Percentiles rank a stretch among this genome's conserved stretches.
Conservation (phyloP, 2,113 vertebrate genomes). For the Salvelinus fontinalis region DNA sequence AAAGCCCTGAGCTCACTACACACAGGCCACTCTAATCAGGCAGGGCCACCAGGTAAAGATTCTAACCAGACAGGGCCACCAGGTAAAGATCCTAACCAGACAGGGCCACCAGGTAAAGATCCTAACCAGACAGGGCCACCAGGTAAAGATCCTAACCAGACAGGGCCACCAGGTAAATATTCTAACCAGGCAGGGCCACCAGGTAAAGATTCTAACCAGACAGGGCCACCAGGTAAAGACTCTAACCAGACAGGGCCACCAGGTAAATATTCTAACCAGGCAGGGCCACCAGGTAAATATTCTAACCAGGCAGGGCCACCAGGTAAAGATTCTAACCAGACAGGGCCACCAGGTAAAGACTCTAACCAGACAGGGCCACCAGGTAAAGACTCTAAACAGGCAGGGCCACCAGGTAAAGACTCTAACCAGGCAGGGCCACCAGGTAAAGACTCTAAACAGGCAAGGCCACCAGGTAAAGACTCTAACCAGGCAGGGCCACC, state of each 20-base stretch:
- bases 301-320: slow-evolving; percentile 18
- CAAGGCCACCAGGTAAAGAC: no score
- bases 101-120: slow-evolving; percentile 17
- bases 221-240: slow-evolving; percentile 18
- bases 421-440: no score
- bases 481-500: no score
- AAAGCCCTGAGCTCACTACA: slow-evolving; percentile 74
- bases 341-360: no score
- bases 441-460: no score
- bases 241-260: not conserved
- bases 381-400: no score
- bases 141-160: slow-evolving; percentile 4
- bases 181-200: not conserved
- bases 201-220: slow-evolving; percentile 3
- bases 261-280: slow-evolving; percentile 7
- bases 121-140: not conserved
- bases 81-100: slow-evolving; percentile 13
- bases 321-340: not conserved
- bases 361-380: no score
- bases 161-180: slow-evolving; percentile 15
- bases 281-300: slow-evolving; percentile 19
- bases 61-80: not conserved
- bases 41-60: slow-evolving; percentile 25
- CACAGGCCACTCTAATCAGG: slow-evolving; percentile 67
- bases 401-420: no score